phyloP scores from a whole-genome alignment of 37 sponge, comb jelly and placozoan species.

The Amphimedon queenslandica region DNA sequence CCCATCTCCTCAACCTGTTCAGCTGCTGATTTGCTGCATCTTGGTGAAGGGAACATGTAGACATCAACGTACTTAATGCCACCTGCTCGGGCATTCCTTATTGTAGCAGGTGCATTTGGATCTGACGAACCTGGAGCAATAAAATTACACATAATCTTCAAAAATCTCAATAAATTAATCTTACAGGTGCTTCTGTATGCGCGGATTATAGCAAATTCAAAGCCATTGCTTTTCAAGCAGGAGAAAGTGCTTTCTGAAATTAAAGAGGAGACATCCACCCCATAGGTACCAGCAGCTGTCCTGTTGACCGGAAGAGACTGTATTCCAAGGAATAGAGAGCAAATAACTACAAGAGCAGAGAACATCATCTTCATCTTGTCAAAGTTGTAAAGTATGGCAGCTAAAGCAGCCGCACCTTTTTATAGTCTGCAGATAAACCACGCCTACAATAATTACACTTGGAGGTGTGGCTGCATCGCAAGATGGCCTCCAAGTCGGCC shows the following conservation, averaged over 20 bases:
- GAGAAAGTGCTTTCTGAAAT: constrained; percentile 19
- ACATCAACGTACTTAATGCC: constrained; percentile 72
- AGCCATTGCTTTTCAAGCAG: constrained; percentile 66
- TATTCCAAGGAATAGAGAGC: background rate
- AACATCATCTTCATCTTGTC: background rate
- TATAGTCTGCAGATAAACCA: too few species aligned
- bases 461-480: too few species aligned
- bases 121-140: constrained; percentile 43
- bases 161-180: background rate
- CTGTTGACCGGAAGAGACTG: background rate
- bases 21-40: constrained; percentile 50
- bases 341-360: background rate
- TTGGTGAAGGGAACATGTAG: constrained; percentile 87
- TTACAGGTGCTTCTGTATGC: constrained; percentile 56
- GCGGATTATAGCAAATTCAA: constrained; percentile 64
- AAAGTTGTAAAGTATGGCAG: too few species aligned
- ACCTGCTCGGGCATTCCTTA: constrained; percentile 69
- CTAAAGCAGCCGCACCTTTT: too few species aligned
- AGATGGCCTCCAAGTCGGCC: too few species aligned
- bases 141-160: background rate
- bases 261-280: constrained; percentile 64
- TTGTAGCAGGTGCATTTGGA: constrained; percentile 44
- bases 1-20: constrained; percentile 78
- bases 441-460: too few species aligned
- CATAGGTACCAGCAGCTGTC: constrained; percentile 22